These are phyloP conservation scores for Abscondita cerata DNA, from an alignment of 2,888 invertebrate genomes.

Conservation along the genomic window DNA sequence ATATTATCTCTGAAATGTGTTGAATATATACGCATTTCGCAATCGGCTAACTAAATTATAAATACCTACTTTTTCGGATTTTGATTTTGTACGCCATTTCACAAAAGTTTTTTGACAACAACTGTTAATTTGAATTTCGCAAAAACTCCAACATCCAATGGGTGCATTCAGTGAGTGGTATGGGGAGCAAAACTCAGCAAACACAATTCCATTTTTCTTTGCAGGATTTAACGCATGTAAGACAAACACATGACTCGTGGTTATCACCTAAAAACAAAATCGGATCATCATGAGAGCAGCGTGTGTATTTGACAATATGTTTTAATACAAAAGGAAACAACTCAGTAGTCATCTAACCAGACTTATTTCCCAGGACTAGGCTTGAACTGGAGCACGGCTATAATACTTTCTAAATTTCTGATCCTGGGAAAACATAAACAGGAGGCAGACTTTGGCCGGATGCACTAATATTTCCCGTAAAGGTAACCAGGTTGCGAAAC, in stretches of 20 bases:
- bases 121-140: background rate
- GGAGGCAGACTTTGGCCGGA: conserved; percentile 26
- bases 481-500: conserved; percentile 40
- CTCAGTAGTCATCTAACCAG: background rate
- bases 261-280: no score
- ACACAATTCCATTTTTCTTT: no score
- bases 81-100: background rate
- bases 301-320: background rate
- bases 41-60: background rate
- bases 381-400: background rate
- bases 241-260: no score
- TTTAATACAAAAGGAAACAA: background rate
- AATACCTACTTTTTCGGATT: background rate
- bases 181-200: no score
- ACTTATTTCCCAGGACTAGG: background rate
- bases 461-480: conserved; percentile 47
- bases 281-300: no score
- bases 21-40: no score
- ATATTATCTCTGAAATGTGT: no score
- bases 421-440: background rate
- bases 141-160: background rate
- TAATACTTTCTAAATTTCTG: background rate
- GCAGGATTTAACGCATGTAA: no score
- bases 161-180: no score
- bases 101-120: background rate